Percentiles rank a stretch among this genome's conserved stretches.
phyloP scores from a whole-genome alignment of 2,113 vertebrate genomes.

The Vidua macroura region DNA sequence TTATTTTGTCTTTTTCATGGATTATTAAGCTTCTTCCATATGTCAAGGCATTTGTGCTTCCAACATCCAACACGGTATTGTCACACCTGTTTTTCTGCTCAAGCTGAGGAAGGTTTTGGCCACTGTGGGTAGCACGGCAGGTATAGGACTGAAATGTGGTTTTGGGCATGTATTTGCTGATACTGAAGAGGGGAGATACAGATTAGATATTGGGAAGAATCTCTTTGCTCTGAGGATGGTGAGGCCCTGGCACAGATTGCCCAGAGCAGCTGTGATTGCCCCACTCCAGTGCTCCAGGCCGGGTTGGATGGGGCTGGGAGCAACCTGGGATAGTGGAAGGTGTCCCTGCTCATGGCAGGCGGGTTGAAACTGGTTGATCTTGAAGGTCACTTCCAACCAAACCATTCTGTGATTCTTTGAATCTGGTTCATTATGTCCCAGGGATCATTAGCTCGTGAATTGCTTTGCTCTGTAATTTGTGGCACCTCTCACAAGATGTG shows the following conservation, averaged over 20 bases:
- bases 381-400: neutral
- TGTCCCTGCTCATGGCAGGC: neutral
- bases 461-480: neutral
- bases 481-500: neutral
- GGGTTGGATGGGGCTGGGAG: neutral
- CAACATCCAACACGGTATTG: accelerated
- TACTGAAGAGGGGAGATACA: neutral
- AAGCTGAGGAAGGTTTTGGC: neutral
- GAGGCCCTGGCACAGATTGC: neutral
- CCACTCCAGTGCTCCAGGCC: neutral
- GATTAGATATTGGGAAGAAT: neutral
- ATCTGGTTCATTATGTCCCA: neutral
- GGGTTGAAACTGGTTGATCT: neutral
- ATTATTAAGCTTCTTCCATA: neutral
- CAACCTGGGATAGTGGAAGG: neutral
- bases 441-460: neutral
- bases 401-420: neutral
- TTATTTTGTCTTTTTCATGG: neutral
- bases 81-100: neutral
- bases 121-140: neutral
- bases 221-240: neutral
- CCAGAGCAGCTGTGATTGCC: neutral
- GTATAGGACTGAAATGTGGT: neutral
- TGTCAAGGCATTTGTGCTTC: neutral
- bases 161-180: neutral